Evolutionary conservation across 2,797 vertebrate genomes (phyloP).

Genomic region (Sarcoramphus papa): DNA sequence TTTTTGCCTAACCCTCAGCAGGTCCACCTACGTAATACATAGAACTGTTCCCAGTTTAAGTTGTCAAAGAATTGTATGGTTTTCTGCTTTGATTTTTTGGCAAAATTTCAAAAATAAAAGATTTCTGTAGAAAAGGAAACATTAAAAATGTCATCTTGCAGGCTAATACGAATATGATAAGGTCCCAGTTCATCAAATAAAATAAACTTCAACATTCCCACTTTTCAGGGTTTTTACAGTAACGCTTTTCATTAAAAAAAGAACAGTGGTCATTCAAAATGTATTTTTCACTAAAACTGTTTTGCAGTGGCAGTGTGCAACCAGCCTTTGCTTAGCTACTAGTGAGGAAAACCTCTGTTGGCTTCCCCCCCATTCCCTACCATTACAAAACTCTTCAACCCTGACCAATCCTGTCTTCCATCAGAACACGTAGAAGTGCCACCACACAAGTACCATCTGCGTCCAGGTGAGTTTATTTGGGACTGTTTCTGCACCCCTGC

Average conservation of each 20-base stretch:
- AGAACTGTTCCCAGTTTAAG: background rate
- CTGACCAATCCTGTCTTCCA: background rate
- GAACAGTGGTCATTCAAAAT: background rate
- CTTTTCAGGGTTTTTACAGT: background rate
- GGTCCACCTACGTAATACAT: background rate
- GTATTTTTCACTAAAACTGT: background rate
- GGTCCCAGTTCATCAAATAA: background rate
- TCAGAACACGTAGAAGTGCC: fast-evolving
- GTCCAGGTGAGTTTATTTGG: background rate
- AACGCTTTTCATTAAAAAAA: background rate
- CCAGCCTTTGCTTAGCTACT: background rate
- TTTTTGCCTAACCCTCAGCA: background rate
- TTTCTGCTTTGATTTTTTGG: background rate
- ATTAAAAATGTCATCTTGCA: background rate
- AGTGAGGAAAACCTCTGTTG: background rate
- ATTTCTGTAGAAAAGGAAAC: background rate
- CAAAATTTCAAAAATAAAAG: background rate
- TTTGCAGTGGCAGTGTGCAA: background rate
- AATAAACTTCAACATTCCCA: background rate
- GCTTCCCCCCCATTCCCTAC: background rate
- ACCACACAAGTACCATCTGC: background rate
- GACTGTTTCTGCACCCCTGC: background rate
- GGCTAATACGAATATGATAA: background rate
- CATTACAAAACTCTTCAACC: background rate
- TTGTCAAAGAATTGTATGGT: background rate